Percentiles rank a stretch among this genome's conserved stretches.
These are phyloP conservation scores for Drosophila obscura DNA, from an alignment of 1,140 invertebrate species.

Conservation along the genomic window DNA sequence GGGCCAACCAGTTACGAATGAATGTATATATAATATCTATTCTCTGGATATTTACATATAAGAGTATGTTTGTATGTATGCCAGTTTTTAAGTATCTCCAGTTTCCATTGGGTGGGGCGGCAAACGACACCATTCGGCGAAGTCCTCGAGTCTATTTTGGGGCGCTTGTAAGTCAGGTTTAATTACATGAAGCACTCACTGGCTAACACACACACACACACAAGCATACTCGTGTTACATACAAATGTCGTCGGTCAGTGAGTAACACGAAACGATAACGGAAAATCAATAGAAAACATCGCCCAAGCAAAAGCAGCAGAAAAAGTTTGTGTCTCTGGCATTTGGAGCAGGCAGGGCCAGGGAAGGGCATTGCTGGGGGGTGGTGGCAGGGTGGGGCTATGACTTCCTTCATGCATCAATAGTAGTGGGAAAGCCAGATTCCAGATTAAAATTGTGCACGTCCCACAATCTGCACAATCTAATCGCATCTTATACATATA, in stretches of 20 bases:
- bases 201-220: constrained; percentile 27
- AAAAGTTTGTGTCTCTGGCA: constrained; percentile 39
- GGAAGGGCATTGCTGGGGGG: not conserved
- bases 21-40: not conserved
- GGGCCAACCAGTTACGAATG: constrained; percentile 2
- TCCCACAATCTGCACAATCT: constrained; percentile 33
- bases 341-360: not conserved
- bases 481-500: constrained; percentile 40
- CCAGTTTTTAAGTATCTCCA: constrained; percentile 3
- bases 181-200: constrained; percentile 38
- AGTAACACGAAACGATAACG: constrained; percentile 12
- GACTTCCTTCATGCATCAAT: constrained; percentile 19
- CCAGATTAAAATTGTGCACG: constrained; percentile 27
- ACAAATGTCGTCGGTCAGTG: constrained; percentile 24
- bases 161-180: constrained; percentile 39
- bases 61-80: not conserved
- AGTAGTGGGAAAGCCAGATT: constrained; percentile 26
- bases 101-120: constrained; percentile 4
- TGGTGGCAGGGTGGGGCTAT: constrained; percentile 27
- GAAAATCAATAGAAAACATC: constrained; percentile 64
- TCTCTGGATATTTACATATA: not conserved
- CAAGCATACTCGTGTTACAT: constrained; percentile 5
- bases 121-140: constrained; percentile 19
- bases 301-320: constrained; percentile 42
- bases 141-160: constrained; percentile 45